Conservation (phyloP, 2,888 invertebrate species). For the Cryptocephalus moraei region DNA sequence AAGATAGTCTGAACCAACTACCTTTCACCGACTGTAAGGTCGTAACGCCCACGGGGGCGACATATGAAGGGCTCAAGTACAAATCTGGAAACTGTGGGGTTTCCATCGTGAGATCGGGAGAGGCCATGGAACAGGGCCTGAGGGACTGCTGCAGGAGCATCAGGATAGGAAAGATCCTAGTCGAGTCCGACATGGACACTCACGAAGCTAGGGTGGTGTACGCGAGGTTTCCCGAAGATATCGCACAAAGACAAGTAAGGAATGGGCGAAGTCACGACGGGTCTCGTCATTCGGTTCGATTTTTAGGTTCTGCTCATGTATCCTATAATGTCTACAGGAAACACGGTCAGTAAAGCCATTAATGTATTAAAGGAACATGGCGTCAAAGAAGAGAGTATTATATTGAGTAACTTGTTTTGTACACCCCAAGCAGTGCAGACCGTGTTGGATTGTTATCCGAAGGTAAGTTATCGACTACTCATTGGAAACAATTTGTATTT, state of each 20-base stretch:
- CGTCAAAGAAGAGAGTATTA: slow-evolving; percentile 88
- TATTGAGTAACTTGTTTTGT: slow-evolving; percentile 94
- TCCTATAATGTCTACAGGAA: slow-evolving; percentile 98
- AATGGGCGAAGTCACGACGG: neutral
- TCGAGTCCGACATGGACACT: slow-evolving; percentile 92
- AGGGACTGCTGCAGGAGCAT: slow-evolving; percentile 97
- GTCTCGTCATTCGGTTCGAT: slow-evolving; percentile 1
- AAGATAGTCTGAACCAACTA: slow-evolving; percentile 93
- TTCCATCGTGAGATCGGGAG: slow-evolving; percentile 83
- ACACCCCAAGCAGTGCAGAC: slow-evolving; percentile 85
- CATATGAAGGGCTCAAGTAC: slow-evolving; percentile 88
- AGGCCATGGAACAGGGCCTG: slow-evolving; percentile 51
- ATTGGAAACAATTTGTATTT: no score
- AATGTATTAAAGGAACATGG: slow-evolving; percentile 89
- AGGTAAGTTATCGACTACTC: slow-evolving; percentile 32
- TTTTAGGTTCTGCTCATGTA: slow-evolving; percentile 83
- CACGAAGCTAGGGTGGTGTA: slow-evolving; percentile 96
- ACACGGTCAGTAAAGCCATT: slow-evolving; percentile 89
- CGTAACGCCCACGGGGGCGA: slow-evolving; percentile 84
- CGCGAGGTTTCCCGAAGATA: slow-evolving; percentile 95
- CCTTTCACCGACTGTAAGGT: slow-evolving; percentile 88
- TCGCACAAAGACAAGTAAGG: slow-evolving; percentile 59
- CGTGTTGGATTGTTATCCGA: slow-evolving; percentile 73
- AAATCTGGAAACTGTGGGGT: slow-evolving; percentile 93
- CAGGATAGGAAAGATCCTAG: slow-evolving; percentile 94